Evolutionary conservation across 1,140 invertebrate genomes (phyloP), one percentile per base, ranked within the genome.

Genomic region (Subanguina moxae): DNA sequence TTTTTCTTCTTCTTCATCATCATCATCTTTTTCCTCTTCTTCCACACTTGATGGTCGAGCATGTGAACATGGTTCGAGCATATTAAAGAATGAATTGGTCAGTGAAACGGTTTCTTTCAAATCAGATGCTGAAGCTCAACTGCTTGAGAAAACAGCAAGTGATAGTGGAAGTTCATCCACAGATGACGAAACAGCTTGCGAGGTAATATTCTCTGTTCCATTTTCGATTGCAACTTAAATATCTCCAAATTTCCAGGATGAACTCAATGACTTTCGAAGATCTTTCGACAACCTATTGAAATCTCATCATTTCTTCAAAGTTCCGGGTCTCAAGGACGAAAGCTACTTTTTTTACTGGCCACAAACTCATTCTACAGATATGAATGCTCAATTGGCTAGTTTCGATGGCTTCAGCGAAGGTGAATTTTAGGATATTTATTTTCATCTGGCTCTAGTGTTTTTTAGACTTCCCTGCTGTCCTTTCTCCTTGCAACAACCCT

Each of bases 281-380:
- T 45, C 72, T 13, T 74, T 74, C 45, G 52, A 75, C n/a, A 58
- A 62, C 17, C 25, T 74, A 17, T 61, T 74, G n/a, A n/a, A 38
- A 21, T 32, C 15, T 28, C 71, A 74, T 43, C 38, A 38, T n/a
- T 74, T 74, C 71, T 28, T 48, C 7, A 59, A 65, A 32, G 73
- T 74, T 9, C 76, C 73, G 0, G 76, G 65, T 21, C 63, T 74
- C 15, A 43, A 27, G 0, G 72, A 74, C 45, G 32, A 38, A 38
- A 38, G 32, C 32, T 74, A 73, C 38, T 74, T 78, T 30, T 74
- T 75, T 42, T 77, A 75, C 73, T 73, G 73, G 73, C 73, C 73
- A 19, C 32, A 38, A 38, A 38, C 32, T 38, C 32, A 68, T 11
- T 19, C n/a, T 11, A 57, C 62, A 19, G n/a, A 30, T 30, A 21